Evolutionary conservation across 2,797 vertebrate genomes (phyloP), one percentile per base, ranked within the genome.

Genomic region (Cossypha caffra): DNA sequence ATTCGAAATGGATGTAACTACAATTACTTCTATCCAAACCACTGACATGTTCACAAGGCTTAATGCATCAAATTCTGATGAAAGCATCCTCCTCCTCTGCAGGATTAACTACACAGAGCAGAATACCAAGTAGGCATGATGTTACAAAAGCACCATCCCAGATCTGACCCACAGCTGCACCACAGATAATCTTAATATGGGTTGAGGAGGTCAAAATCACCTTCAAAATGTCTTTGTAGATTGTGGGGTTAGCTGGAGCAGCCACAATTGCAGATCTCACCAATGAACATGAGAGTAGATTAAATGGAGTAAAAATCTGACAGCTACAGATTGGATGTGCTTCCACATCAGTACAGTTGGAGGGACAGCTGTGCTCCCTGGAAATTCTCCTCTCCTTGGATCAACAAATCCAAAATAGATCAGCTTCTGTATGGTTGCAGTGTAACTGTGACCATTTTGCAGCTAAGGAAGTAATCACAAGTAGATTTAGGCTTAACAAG

Each of bases 21-120:
- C 55, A 94, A 67, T 64, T 62, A 54, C 50, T 96, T 94, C 38
- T 69, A 71, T 86, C 37, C 86, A 92, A 92, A 79, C 26, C 51
- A 86, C 25, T 50, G 64, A 75, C n/a, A 31, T 42, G 24, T 62
- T 86, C 71, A 54, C 26, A 63, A 61, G 61, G n/a, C 62, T 88
- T 80, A 81, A 20, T 62, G n/a, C 23, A 4, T 75, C 47, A 54
- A 47, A 73, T 78, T 68, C 37, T 57, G 45, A 71, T 40, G 14
- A 72, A 92, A 66, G 66, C 28, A 55, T 80, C 72, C 29, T 67
- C 19, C 52, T 94, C 73, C 58, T 42, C 67, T 74, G 52, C 72
- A 57, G 83, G 33, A 79, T 66, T 74, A 82, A 68, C 45, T 93
- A 55, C 59, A 59, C 40, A 61, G 3, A 91, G 64, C 61, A 80